These are phyloP conservation scores for Schizopygopsis pylzovi DNA, from an alignment of 2,797 vertebrate genomes.

Conservation along the genomic window DNA sequence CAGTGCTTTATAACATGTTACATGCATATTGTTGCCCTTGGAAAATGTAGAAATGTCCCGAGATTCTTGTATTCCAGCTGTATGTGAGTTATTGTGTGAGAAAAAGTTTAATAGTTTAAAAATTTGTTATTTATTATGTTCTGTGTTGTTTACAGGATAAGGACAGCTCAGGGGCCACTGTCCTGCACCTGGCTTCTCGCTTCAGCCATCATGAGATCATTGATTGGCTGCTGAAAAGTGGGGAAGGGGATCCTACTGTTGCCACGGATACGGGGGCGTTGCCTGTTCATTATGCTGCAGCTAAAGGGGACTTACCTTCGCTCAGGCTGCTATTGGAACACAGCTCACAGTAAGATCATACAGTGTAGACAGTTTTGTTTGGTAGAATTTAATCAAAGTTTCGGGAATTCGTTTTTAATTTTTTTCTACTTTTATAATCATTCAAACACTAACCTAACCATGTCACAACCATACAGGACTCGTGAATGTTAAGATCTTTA, in stretches of 20 bases:
- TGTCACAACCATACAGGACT: background rate
- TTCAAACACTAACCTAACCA: background rate
- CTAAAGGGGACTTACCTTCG: conserved; percentile 95
- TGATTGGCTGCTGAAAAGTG: conserved; percentile 89
- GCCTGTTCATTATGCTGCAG: conserved; percentile 93
- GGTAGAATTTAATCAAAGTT: background rate
- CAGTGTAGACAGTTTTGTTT: background rate
- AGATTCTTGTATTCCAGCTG: background rate
- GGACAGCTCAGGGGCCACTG: conserved; percentile 93
- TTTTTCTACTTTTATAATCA: background rate
- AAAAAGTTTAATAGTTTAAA: background rate
- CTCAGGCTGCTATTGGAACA: conserved; percentile 87
- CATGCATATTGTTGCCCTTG: background rate
- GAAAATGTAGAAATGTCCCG: background rate
- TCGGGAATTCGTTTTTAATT: background rate
- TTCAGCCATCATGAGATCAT: conserved; percentile 94
- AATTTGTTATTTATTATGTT: background rate
- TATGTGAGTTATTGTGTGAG: background rate
- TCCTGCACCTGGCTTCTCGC: conserved; percentile 93
- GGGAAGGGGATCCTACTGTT: conserved; percentile 82
- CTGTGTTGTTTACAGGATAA: conserved; percentile 78
- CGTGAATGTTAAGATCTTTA: background rate
- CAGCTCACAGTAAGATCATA: conserved; percentile 87
- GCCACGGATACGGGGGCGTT: conserved; percentile 91
- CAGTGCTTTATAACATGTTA: background rate